Conservation (phyloP, 2,113 vertebrate species). For the Halichoerus grypus region DNA sequence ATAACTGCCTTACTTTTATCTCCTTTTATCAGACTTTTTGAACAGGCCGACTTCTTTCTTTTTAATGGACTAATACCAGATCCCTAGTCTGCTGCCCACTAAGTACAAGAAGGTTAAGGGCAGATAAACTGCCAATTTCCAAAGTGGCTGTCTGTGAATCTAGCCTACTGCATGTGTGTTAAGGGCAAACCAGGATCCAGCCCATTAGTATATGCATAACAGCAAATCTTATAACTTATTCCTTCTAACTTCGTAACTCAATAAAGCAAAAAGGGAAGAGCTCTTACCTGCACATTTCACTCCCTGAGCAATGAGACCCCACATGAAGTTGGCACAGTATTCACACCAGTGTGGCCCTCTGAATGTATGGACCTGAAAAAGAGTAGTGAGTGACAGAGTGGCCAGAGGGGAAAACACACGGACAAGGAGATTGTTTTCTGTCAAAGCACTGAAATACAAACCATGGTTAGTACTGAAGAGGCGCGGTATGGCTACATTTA, state of each 20-base stretch:
- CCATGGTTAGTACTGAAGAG: background rate
- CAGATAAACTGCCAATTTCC: background rate
- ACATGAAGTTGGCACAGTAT: conserved; percentile 99
- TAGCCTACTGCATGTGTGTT: background rate
- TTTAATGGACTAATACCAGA: conserved; percentile 71
- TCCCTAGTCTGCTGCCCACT: conserved; percentile 6
- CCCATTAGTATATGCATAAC: background rate
- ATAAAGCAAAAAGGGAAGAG: background rate
- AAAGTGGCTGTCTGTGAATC: background rate
- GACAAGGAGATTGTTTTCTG: conserved; percentile 38
- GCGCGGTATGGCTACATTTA: background rate
- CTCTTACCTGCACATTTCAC: conserved; percentile 98
- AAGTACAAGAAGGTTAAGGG: background rate
- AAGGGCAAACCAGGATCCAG: background rate
- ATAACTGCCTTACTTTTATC: conserved; percentile 80
- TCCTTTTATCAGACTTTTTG: conserved; percentile 73
- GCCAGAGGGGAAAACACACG: conserved; percentile 60
- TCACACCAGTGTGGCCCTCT: conserved; percentile 99
- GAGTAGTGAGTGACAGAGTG: conserved; percentile 68
- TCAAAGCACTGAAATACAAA: background rate
- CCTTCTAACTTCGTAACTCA: background rate
- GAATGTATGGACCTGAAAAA: conserved; percentile 96
- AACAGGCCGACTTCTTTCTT: conserved; percentile 62
- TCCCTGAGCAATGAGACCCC: conserved; percentile 99
- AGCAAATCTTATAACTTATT: background rate